These are phyloP conservation scores for Etheostoma nigrum DNA, from an alignment of 2,797 vertebrate species.

Conservation along the genomic window DNA sequence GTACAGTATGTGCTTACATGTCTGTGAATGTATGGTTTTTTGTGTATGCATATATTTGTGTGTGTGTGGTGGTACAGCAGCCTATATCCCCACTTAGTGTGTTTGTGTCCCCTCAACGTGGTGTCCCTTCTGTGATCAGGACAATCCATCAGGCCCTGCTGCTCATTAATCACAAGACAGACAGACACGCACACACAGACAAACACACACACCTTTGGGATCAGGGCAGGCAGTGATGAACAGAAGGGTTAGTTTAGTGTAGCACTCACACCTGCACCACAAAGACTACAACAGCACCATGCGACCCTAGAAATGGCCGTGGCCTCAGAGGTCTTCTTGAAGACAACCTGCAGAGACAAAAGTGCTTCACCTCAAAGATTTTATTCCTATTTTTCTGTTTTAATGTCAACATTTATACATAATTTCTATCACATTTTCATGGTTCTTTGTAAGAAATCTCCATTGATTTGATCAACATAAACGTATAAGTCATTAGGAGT, in stretches of 20 bases:
- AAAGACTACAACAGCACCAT: conserved; percentile 33
- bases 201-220: conserved; percentile 61
- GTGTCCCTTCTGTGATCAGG: conserved; percentile 90
- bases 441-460: neutral
- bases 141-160: conserved; percentile 90
- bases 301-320: conserved; percentile 1
- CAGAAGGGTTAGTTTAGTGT: conserved; percentile 79
- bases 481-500: too few relatives aligned
- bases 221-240: conserved; percentile 81
- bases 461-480: neutral
- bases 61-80: conserved; percentile 34
- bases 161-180: conserved; percentile 84
- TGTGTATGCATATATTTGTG: conserved; percentile 21
- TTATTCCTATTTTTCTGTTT: neutral
- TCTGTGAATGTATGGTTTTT: conserved; percentile 12
- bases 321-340: conserved; percentile 33
- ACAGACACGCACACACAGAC: conserved; percentile 42
- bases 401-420: neutral
- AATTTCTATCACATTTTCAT: neutral
- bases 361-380: neutral
- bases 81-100: conserved; percentile 79
- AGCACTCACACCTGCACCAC: conserved; percentile 75
- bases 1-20: conserved; percentile 7
- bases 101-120: conserved; percentile 87
- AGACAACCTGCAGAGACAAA: conserved; percentile 15